These are phyloP conservation scores for Ganaspis sp. DNA, from an alignment of 1,140 invertebrate genomes.

Conservation along the genomic window DNA sequence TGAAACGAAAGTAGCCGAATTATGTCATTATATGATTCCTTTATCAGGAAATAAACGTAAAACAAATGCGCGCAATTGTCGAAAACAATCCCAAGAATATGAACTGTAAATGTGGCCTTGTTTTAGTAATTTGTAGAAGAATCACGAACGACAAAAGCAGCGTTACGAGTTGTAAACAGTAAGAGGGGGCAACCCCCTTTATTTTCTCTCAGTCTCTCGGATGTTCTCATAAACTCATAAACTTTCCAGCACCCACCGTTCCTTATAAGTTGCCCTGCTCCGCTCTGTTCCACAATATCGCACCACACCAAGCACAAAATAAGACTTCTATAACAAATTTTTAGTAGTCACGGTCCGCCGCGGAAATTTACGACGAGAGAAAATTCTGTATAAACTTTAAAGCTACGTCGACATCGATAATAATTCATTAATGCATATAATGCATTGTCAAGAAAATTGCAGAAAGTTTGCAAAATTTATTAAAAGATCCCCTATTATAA, in stretches of 20 bases:
- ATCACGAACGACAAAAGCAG: constrained; percentile 51
- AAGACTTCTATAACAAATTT: constrained; percentile 45
- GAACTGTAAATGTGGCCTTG: constrained; percentile 43
- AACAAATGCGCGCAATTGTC: constrained; percentile 39
- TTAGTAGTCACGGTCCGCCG: not conserved
- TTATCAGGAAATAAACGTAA: not conserved
- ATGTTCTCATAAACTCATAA: constrained; percentile 56
- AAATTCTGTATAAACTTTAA: constrained; percentile 1
- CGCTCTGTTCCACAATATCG: constrained; percentile 42
- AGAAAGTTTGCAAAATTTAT: no score
- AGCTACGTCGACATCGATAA: not conserved
- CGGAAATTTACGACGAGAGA: constrained; percentile 9
- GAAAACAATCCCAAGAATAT: constrained; percentile 44
- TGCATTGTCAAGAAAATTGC: no score
- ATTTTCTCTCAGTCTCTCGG: constrained; percentile 43
- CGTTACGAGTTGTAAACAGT: constrained; percentile 53
- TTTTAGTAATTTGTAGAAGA: constrained; percentile 47
- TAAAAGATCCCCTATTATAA: no score
- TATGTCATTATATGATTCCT: no score
- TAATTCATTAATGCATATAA: not conserved
- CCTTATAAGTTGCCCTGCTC: not conserved
- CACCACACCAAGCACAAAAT: constrained; percentile 44
- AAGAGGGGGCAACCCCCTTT: constrained; percentile 46
- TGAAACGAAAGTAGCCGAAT: no score
- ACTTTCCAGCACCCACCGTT: constrained; percentile 40